Percentiles rank a stretch among this genome's conserved stretches.
phyloP scores from a whole-genome alignment of 2,113 vertebrate species.

The Microcebus griseorufus region DNA sequence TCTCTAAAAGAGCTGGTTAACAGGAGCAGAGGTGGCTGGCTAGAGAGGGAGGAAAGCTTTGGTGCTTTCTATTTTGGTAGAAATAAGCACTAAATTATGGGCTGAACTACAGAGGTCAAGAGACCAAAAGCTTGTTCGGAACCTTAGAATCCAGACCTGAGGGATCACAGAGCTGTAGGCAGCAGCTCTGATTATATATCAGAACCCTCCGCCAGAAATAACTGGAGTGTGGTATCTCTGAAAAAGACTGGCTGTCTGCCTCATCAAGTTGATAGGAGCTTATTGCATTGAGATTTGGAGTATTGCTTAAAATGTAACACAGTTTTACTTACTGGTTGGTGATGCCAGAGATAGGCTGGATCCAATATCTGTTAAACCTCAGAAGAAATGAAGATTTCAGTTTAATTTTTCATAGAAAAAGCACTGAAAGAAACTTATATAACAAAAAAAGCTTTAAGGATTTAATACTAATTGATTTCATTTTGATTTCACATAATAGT shows the following conservation, averaged over 20 bases:
- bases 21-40: neutral
- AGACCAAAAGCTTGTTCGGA: neutral
- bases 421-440: slow-evolving; percentile 30
- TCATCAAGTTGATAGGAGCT: slow-evolving; percentile 72
- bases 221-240: slow-evolving; percentile 65
- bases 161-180: neutral
- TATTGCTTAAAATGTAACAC: slow-evolving; percentile 56
- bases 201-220: slow-evolving; percentile 62
- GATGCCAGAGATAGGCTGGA: slow-evolving; percentile 71
- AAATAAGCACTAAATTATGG: neutral
- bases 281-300: slow-evolving; percentile 77
- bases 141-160: neutral
- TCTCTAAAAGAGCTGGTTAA: neutral
- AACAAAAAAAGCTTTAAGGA: neutral
- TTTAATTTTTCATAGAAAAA: slow-evolving; percentile 63
- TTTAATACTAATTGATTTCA: slow-evolving; percentile 67
- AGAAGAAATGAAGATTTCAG: slow-evolving; percentile 67
- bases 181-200: slow-evolving; percentile 35
- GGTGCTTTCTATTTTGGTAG: neutral
- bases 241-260: slow-evolving; percentile 70
- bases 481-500: slow-evolving; percentile 20
- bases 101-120: neutral
- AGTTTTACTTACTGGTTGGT: slow-evolving; percentile 61
- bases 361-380: slow-evolving; percentile 66
- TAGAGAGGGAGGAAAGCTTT: neutral